phyloP scores from a whole-genome alignment of 2,113 vertebrate genomes.

The Gallinago undulata region DNA sequence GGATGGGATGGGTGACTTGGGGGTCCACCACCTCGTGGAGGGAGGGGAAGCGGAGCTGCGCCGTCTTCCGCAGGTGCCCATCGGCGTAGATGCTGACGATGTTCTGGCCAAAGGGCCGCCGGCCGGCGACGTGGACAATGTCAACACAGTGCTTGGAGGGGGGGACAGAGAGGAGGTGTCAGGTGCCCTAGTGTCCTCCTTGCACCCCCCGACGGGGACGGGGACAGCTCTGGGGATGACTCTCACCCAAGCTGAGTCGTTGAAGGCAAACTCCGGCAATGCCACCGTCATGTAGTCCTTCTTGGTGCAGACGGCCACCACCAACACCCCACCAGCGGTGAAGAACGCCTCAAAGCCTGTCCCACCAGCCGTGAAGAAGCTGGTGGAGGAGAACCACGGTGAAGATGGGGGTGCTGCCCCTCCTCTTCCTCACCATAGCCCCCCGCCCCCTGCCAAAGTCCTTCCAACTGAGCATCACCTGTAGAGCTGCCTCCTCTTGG shows the following conservation, averaged over 20 bases:
- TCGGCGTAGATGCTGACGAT: conserved; percentile 88
- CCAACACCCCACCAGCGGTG: conserved; percentile 86
- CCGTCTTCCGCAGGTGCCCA: conserved; percentile 79
- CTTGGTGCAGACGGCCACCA: conserved; percentile 96
- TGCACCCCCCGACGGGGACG: fast-evolving
- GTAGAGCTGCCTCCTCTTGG: conserved; percentile 93
- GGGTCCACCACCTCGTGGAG: conserved; percentile 85
- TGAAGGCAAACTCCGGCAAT: conserved; percentile 81
- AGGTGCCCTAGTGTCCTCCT: fast-evolving
- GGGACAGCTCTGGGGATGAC: fast-evolving
- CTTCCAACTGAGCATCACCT: conserved; percentile 72
- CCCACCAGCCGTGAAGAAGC: conserved; percentile 91
- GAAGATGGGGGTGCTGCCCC: background rate
- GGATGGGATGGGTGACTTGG: fast-evolving
- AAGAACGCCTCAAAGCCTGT: conserved; percentile 96
- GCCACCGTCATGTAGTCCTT: conserved; percentile 94
- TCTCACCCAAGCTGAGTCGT: conserved; percentile 88
- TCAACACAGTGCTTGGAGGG: conserved; percentile 88
- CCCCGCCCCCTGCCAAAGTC: no score
- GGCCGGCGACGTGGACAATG: conserved; percentile 85
- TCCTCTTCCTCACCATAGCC: background rate
- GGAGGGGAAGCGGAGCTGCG: conserved; percentile 90
- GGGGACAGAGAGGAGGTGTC: background rate
- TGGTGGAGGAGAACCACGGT: conserved; percentile 13
- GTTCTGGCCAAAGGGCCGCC: conserved; percentile 93